Percentiles rank a stretch among this genome's conserved stretches.
Conservation (phyloP, 2,797 vertebrate species). For the Sciurus carolinensis region DNA sequence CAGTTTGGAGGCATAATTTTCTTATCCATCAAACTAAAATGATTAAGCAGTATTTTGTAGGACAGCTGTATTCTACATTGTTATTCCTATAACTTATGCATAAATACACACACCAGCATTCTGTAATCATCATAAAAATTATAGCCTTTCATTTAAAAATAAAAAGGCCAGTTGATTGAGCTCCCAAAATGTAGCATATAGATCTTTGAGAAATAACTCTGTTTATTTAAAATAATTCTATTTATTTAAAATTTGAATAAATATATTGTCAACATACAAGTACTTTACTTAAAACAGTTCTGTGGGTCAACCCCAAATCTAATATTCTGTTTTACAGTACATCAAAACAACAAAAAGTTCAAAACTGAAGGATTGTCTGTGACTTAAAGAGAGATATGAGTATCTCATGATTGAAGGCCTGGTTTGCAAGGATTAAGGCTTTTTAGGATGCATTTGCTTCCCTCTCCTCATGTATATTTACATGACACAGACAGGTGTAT, state of each 20-base stretch:
- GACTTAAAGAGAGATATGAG: neutral
- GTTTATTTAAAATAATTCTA: neutral
- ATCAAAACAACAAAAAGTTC: neutral
- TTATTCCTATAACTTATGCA: neutral
- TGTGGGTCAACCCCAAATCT: neutral
- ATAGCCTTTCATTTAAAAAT: neutral
- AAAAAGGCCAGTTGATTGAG: constrained; percentile 31
- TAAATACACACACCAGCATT: neutral
- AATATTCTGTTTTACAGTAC: constrained; percentile 36
- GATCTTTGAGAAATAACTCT: neutral
- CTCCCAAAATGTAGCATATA: neutral
- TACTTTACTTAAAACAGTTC: constrained; percentile 12
- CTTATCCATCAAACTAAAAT: constrained; percentile 68
- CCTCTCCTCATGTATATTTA: neutral
- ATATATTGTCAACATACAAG: neutral
- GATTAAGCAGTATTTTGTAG: constrained; percentile 24
- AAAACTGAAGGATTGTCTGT: neutral
- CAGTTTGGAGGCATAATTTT: constrained; percentile 54
- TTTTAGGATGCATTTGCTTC: neutral
- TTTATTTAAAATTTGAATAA: neutral
- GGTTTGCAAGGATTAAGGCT: neutral
- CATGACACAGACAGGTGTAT: neutral
- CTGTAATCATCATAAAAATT: neutral
- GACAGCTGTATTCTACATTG: constrained; percentile 47
- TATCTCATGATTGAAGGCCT: neutral